Base-by-base conservation (phyloP, 1,140 invertebrate genomes). In the Rhyacophila brunnea region DNA sequence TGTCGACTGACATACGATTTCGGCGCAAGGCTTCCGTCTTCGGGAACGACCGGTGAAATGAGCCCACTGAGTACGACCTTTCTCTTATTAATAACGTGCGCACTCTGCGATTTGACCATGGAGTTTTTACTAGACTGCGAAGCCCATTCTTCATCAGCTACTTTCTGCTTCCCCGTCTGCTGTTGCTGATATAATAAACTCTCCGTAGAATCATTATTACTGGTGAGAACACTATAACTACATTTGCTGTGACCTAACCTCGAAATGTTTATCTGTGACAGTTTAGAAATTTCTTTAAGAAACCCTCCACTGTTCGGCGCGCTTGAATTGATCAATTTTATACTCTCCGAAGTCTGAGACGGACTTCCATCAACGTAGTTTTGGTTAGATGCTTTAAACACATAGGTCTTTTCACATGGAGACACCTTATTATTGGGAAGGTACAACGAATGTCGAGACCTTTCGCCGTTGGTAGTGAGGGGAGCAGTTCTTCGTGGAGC, bases 211-310 rank as follows among this genome's bases (percentile, higher is more conserved):
- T 88, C 86, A n/a, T 83, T 82, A 1, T 83, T 81, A 34, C 78
- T 84, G 32, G 80, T 82, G n/a, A 90, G 74, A 10, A 87, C 86
- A 18, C 81, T 85, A 69, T 89, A 90, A 60, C 84, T 89, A 69
- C 87, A 87, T 67, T 85, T 84, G 19, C 78, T 85, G 51, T 85
- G 81, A 54, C 84, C 85, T 1, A 88, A 72, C 46, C 85, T 78
- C 0, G 87, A 85, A 28, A 89, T 73, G 71, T 88, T 88, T 56
- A 89, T 83, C 64, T 88, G 84, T 3, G 87, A 89, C 3, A 90
- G 67, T 69, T 89, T 88, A 1, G 86, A 85, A 32, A 90, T 88
- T 67, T 90, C 88, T 38, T 84, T 82, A 3, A 88, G 77, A 58
- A 88, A 84, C 6, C 69, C 69, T 51, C 69, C 66, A 4, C 68